Evolutionary conservation across 2,797 vertebrate genomes (phyloP).

Genomic region (Sebastiscus albofasciatus): DNA sequence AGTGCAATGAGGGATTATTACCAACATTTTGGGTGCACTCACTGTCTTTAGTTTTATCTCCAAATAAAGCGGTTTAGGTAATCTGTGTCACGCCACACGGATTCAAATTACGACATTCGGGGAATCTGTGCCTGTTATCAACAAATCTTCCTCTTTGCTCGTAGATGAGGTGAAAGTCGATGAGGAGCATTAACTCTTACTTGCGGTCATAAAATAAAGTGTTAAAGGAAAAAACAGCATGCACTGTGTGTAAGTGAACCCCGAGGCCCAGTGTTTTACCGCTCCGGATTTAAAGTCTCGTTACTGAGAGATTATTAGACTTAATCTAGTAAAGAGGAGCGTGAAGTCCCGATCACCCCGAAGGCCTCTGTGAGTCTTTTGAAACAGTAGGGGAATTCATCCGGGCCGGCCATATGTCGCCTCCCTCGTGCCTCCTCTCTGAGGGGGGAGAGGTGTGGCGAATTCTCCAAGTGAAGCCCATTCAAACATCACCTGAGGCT

Average conservation of each 20-base stretch:
- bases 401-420: conserved; percentile 70
- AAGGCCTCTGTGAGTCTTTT: conserved; percentile 67
- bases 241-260: conserved; percentile 48
- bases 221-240: conserved; percentile 66
- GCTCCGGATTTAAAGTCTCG: conserved; percentile 79
- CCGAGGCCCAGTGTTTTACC: conserved; percentile 61
- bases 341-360: conserved; percentile 75
- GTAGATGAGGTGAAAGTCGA: conserved; percentile 66
- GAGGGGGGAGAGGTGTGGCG: conserved; percentile 45
- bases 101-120: background rate
- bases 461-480: conserved; percentile 55
- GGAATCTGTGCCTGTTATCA: background rate
- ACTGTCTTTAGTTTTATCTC: background rate
- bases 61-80: background rate
- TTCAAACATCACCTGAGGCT: conserved; percentile 78
- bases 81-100: background rate
- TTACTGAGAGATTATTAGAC: conserved; percentile 85
- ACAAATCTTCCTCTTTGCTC: background rate
- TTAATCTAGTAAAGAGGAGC: conserved; percentile 84
- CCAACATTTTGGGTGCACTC: background rate
- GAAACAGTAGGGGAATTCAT: conserved; percentile 82
- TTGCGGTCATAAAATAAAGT: conserved; percentile 74
- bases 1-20: background rate
- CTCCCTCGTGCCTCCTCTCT: conserved; percentile 41
- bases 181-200: conserved; percentile 70